Percentiles rank a stretch among this genome's conserved stretches.
Conservation (phyloP, 2,888 invertebrate genomes). For the Biston stratarius region DNA sequence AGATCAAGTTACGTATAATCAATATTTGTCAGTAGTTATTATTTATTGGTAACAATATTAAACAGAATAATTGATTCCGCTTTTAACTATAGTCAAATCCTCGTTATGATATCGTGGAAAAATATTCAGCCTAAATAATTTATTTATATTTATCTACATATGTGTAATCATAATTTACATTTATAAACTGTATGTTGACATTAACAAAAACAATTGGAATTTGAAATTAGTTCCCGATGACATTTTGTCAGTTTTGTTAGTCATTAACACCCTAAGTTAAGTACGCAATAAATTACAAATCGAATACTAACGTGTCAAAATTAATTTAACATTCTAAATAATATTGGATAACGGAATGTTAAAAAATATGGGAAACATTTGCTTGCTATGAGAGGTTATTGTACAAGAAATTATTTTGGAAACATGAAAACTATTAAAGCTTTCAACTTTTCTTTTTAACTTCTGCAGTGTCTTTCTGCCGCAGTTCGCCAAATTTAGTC, state of each 20-base stretch:
- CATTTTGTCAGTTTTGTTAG: neutral
- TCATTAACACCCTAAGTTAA: slow-evolving; percentile 44
- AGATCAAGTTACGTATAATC: slow-evolving; percentile 33
- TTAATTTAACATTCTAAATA: slow-evolving; percentile 3
- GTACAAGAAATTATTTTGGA: neutral
- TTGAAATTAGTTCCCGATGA: neutral
- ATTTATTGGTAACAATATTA: slow-evolving; percentile 39
- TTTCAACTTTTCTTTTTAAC: too few relatives aligned
- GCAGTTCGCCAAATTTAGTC: too few relatives aligned
- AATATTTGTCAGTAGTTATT: slow-evolving; percentile 30
- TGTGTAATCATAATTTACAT: neutral
- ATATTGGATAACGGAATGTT: slow-evolving; percentile 61
- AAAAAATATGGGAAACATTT: slow-evolving; percentile 42
- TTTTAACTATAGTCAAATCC: slow-evolving; percentile 23
- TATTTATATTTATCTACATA: neutral
- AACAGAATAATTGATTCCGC: slow-evolving; percentile 17
- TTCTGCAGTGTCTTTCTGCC: too few relatives aligned
- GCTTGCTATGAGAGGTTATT: neutral
- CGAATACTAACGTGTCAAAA: slow-evolving; percentile 26
- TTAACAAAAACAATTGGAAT: neutral
- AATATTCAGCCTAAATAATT: neutral
- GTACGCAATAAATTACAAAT: slow-evolving; percentile 52
- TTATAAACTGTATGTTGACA: neutral
- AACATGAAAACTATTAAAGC: neutral
- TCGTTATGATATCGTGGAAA: neutral